These are phyloP conservation scores for Pygoscelis adeliae DNA, from an alignment of 2,113 vertebrate genomes.

Conservation along the genomic window DNA sequence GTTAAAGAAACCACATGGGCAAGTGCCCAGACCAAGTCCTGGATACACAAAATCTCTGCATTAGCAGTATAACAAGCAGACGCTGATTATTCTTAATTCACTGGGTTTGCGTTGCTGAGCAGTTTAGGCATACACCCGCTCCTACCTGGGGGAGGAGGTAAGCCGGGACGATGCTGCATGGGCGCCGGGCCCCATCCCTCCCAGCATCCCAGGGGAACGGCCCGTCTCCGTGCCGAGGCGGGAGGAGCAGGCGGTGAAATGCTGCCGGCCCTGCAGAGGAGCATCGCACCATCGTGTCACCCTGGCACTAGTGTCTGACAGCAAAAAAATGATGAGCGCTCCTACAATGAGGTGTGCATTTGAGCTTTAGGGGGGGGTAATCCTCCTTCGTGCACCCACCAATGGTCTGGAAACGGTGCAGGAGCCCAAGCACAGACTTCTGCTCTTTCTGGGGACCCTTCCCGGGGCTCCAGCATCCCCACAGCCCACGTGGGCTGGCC, in stretches of 20 bases:
- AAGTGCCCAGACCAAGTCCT: background rate
- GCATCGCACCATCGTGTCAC: background rate
- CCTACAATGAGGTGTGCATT: background rate
- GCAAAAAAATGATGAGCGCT: fast-evolving
- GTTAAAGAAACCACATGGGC: background rate
- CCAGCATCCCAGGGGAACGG: background rate
- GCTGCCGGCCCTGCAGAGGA: too few species aligned
- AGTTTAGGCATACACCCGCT: background rate
- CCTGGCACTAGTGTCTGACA: background rate
- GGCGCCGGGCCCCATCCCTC: fast-evolving
- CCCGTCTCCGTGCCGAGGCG: background rate
- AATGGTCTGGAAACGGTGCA: fast-evolving
- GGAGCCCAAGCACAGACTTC: background rate
- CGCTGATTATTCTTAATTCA: background rate
- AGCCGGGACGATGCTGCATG: background rate
- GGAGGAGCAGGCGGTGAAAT: background rate
- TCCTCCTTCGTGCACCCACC: background rate
- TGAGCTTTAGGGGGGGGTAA: fast-evolving
- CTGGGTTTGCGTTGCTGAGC: background rate
- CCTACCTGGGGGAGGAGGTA: background rate
- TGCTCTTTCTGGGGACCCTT: background rate
- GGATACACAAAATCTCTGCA: background rate
- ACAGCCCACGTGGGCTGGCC: fast-evolving
- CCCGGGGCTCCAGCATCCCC: background rate
- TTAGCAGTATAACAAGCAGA: background rate